Conservation (phyloP, 2,797 vertebrate species). For the Esox masquinongy region DNA sequence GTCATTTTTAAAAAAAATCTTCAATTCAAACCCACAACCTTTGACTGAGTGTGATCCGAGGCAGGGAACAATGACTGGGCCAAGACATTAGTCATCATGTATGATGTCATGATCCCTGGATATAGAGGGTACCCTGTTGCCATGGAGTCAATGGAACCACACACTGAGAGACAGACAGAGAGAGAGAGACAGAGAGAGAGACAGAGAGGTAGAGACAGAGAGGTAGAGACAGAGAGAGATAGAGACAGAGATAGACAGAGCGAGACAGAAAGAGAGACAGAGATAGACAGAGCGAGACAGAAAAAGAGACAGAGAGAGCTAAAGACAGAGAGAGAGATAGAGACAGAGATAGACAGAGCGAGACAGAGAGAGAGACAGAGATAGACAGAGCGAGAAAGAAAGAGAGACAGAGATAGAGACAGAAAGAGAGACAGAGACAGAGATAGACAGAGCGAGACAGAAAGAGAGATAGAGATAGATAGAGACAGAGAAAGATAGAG, state of each 20-base stretch:
- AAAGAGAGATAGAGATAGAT: no score
- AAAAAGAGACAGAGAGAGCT: no score
- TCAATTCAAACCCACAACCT: background rate
- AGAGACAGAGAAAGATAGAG: no score
- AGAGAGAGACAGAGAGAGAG: background rate
- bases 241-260: no score
- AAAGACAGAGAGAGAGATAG: no score
- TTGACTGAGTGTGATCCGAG: background rate
- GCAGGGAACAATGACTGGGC: background rate
- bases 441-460: no score
- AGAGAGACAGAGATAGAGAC: background rate
- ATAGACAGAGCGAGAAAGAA: background rate
- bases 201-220: no score
- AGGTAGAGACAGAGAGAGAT: no score
- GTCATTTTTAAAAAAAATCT: no score
- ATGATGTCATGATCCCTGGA: slow-evolving; percentile 9
- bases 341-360: background rate
- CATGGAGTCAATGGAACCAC: slow-evolving; percentile 50
- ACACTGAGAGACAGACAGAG: slow-evolving; percentile 17
- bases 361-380: no score
- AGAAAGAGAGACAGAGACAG: background rate
- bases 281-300: background rate
- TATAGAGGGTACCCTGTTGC: slow-evolving; percentile 37
- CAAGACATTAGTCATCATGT: slow-evolving; percentile 30
- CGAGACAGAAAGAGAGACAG: no score